Evolutionary conservation across 2,113 vertebrate genomes (phyloP), one percentile per base, ranked within the genome.

Genomic region (Ammodytes marinus): DNA sequence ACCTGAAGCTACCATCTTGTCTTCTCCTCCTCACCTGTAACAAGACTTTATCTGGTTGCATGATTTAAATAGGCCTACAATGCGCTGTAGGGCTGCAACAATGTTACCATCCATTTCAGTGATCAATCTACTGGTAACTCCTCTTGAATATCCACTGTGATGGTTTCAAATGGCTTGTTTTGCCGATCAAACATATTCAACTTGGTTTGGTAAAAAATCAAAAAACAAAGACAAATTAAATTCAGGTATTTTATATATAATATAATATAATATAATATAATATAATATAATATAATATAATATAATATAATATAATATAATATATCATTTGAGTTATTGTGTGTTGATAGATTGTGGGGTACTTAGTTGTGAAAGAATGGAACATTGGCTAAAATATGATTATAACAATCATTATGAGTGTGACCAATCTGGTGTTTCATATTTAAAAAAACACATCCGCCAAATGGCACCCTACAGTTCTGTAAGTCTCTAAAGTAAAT

Each of bases 1-100:
- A 94, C 92, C 84, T 79, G 81, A 90, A 86, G 76, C 84, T 88
- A 79, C 83, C 87, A 93, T 91, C 87, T 91, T 93, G 84, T 91
- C 66, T 61, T 69, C 58, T 80, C 70, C 63, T 74, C 65, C 60
- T 84, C 83, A 92, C 75, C 87, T 89, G 78, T 70, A 65, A 61
- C 35, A 63, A 57, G 40, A 83, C 5, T 27, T 27, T 27, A 27
- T 27, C 27, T 15, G 8, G 46, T 64, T 70, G 57, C 5, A 45
- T 69, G n/a, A 73, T 74, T 5, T 43, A n/a, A 77, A 70, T 14
- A 27, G 27, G 27, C 27, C 27, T 27, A 60, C 43, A 59, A 0
- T 35, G 43, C 14, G 40, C 14, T 50, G 50, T 0, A 0, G 0
- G 35, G 50, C 43, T 61, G 15, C 43, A 40, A 8, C n/a, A 27